Percentiles rank a stretch among this genome's conserved stretches.
Conservation (phyloP, 2,113 vertebrate genomes). For the Haemorhous mexicanus region DNA sequence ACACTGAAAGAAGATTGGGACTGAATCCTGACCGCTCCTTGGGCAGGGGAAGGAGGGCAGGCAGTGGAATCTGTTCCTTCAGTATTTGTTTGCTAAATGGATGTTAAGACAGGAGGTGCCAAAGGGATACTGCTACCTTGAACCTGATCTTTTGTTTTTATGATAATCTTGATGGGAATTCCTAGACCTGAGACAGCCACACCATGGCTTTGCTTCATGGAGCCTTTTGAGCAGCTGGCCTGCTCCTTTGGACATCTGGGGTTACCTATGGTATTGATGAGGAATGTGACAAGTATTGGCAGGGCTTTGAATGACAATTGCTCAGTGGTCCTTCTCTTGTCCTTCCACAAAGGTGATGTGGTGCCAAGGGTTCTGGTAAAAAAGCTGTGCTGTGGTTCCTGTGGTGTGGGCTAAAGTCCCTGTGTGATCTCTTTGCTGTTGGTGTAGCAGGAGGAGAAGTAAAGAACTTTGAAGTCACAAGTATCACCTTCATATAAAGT, state of each 20-base stretch:
- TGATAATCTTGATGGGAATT: background rate
- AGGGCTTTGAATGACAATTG: background rate
- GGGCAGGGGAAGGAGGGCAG: background rate
- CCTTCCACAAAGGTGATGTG: background rate
- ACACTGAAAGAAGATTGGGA: background rate
- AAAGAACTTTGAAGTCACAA: background rate
- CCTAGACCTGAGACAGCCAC: background rate
- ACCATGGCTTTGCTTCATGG: background rate
- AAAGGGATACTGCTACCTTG: background rate
- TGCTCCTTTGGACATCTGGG: background rate
- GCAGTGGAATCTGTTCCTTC: background rate
- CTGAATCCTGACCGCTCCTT: background rate
- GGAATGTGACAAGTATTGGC: background rate
- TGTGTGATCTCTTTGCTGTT: background rate
- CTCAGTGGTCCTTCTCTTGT: background rate
- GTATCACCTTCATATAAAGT: background rate
- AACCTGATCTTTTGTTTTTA: background rate
- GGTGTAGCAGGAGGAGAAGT: background rate
- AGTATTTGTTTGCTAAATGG: background rate
- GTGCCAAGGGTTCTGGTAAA: background rate
- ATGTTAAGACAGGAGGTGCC: background rate
- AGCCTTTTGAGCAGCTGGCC: background rate
- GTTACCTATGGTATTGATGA: background rate
- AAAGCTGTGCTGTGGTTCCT: background rate
- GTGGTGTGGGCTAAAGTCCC: rapidly evolving